Percentiles rank a stretch among this genome's conserved stretches.
phyloP scores from a whole-genome alignment of 2,797 vertebrate genomes.

The Anguilla obscura region DNA sequence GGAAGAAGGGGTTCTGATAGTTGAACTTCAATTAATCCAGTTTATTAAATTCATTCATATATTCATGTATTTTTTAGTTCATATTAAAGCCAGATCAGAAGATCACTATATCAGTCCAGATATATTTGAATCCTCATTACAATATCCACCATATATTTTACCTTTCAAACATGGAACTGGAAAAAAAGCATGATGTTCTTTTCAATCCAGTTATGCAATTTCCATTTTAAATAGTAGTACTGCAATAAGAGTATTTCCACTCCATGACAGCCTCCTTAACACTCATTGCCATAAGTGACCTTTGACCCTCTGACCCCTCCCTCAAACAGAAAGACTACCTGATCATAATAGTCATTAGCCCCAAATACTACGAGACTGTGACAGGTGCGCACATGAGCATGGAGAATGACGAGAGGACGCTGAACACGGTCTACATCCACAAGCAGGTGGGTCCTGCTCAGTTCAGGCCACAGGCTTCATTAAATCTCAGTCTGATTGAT shows the following conservation, averaged over 20 bases:
- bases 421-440: slow-evolving; percentile 80
- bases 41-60: background rate
- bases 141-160: background rate
- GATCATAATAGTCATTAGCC: slow-evolving; percentile 83
- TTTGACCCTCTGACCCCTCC: background rate
- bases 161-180: background rate
- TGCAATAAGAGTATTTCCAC: slow-evolving; percentile 4
- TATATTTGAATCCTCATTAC: background rate
- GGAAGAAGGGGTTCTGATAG: background rate
- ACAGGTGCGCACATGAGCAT: slow-evolving; percentile 59
- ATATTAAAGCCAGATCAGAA: background rate
- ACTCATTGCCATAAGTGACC: background rate
- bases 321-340: slow-evolving; percentile 75
- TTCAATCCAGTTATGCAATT: background rate
- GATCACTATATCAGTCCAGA: background rate
- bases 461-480: background rate
- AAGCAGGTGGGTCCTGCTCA: slow-evolving; percentile 68
- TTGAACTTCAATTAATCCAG: background rate
- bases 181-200: background rate
- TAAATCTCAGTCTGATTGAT: background rate
- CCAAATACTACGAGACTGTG: slow-evolving; percentile 77
- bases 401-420: slow-evolving; percentile 74
- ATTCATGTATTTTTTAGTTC: background rate
- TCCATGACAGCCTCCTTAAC: background rate
- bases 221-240: background rate